phyloP scores from a whole-genome alignment of 1,140 invertebrate species.

The Anastatus disparis region DNA sequence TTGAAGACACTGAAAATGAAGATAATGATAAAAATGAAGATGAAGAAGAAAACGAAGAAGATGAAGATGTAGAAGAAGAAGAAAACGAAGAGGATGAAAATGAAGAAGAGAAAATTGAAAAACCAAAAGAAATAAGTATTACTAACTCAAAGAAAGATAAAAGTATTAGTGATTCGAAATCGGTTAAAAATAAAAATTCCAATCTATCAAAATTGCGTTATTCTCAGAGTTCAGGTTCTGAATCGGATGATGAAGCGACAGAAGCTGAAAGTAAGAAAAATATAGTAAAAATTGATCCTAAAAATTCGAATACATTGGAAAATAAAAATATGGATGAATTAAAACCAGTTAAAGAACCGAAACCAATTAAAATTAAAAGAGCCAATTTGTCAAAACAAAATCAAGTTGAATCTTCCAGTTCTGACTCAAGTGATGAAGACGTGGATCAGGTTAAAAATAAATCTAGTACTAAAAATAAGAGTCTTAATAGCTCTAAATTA shows the following conservation, averaged over 20 bases:
- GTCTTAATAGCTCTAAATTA: conserved; percentile 8
- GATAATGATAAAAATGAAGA: conserved; percentile 26
- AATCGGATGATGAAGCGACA: background rate
- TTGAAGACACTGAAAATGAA: background rate
- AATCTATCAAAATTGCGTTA: background rate
- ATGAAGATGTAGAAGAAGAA: conserved; percentile 24
- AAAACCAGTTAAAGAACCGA: background rate
- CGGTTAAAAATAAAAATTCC: background rate
- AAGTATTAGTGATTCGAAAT: background rate
- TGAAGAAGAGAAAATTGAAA: conserved; percentile 14
- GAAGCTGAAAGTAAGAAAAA: background rate
- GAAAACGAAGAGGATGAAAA: conserved; percentile 19
- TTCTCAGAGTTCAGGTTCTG: background rate
- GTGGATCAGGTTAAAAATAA: background rate
- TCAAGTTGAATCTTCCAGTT: background rate
- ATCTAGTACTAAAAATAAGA: background rate
- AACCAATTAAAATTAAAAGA: background rate
- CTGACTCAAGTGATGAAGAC: conserved; percentile 13
- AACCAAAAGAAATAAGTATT: background rate
- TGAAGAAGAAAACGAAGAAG: conserved; percentile 32
- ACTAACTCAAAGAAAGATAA: background rate
- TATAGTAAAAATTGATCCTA: no score
- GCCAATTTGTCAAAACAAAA: background rate
- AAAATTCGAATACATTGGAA: no score
- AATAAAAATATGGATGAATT: background rate